Conservation (phyloP, 2,113 vertebrate species). For the Petrocephalus zakoni region DNA sequence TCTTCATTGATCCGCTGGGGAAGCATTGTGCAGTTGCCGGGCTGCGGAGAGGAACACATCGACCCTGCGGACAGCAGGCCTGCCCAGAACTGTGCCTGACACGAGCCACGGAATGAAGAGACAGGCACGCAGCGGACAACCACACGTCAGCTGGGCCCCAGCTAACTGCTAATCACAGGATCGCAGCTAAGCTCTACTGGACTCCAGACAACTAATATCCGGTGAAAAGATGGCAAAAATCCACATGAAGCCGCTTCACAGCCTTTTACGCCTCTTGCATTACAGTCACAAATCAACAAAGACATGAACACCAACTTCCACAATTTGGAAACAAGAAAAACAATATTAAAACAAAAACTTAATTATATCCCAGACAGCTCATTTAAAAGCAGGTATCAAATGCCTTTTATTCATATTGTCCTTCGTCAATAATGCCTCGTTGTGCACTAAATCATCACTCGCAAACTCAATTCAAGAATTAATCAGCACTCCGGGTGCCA, state of each 20-base stretch:
- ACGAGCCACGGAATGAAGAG: background rate
- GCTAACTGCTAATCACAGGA: background rate
- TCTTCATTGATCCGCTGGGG: background rate
- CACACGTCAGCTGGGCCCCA: background rate
- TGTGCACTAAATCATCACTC: background rate
- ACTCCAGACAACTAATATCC: background rate
- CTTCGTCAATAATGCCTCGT: background rate
- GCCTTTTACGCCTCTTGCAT: background rate
- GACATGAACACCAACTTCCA: background rate
- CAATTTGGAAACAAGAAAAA: background rate
- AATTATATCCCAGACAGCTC: background rate
- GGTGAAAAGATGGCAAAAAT: background rate
- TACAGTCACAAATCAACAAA: background rate
- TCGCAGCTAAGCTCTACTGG: background rate
- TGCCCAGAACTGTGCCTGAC: background rate
- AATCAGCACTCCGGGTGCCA: background rate
- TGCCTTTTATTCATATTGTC: background rate
- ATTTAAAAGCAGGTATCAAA: constrained; percentile 4
- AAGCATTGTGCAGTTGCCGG: background rate
- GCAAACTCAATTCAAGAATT: background rate
- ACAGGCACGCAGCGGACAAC: background rate
- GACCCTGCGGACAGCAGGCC: background rate
- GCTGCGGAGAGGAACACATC: background rate
- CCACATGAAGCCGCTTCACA: background rate
- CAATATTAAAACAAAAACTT: background rate